phyloP scores from a whole-genome alignment of 2,113 vertebrate genomes.

The Notothenia rossii region DNA sequence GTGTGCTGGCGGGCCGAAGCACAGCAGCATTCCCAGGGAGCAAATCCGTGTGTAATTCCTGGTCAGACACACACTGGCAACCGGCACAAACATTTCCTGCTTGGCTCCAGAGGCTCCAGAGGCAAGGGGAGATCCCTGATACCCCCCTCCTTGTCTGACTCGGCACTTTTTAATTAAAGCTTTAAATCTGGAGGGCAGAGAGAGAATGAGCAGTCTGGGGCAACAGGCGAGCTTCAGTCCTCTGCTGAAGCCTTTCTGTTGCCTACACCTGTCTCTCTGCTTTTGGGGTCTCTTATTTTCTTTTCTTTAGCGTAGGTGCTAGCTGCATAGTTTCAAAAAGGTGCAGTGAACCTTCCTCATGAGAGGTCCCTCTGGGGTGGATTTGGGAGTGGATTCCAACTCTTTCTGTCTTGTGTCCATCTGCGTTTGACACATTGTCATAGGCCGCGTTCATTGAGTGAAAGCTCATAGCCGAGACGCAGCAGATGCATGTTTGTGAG shows the following conservation, averaged over 20 bases:
- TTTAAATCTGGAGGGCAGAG: slow-evolving; percentile 69
- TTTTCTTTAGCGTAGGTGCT: slow-evolving; percentile 42
- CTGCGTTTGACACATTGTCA: slow-evolving; percentile 77
- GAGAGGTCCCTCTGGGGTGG: slow-evolving; percentile 50
- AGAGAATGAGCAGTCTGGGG: slow-evolving; percentile 48
- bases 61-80: slow-evolving; percentile 85
- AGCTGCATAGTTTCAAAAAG: slow-evolving; percentile 47
- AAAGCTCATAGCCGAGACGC: slow-evolving; percentile 68
- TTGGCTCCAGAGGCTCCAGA: slow-evolving; percentile 82
- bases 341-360: slow-evolving; percentile 74
- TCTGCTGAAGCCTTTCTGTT: slow-evolving; percentile 32
- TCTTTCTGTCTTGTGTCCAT: slow-evolving; percentile 68
- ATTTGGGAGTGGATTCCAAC: slow-evolving; percentile 67
- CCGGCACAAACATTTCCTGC: slow-evolving; percentile 84
- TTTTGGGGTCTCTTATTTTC: slow-evolving; percentile 23
- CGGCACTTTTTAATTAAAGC: slow-evolving; percentile 84
- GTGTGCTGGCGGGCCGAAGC: slow-evolving; percentile 58
- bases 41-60: slow-evolving; percentile 84
- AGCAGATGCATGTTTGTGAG: slow-evolving; percentile 83
- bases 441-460: slow-evolving; percentile 48
- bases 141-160: slow-evolving; percentile 69
- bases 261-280: slow-evolving; percentile 61
- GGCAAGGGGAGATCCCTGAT: slow-evolving; percentile 62
- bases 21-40: slow-evolving; percentile 82
- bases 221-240: slow-evolving; percentile 43